Percentiles rank a stretch among this genome's conserved stretches.
Conservation (phyloP, 1,140 invertebrate species). For the Stegodyphus mimosarum region DNA sequence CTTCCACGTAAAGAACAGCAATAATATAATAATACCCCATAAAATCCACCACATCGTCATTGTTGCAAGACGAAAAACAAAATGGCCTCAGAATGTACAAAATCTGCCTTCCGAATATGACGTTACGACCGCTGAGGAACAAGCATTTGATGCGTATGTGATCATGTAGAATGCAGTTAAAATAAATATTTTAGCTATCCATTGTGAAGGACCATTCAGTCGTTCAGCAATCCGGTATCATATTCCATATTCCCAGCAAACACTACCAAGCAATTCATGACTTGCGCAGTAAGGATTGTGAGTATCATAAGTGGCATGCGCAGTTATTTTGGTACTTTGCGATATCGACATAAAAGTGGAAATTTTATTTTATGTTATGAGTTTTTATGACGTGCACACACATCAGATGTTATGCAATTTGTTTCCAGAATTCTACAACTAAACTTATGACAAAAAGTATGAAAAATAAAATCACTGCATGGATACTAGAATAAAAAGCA, state of each 20-base stretch:
- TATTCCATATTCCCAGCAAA: too few species aligned
- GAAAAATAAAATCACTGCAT: too few species aligned
- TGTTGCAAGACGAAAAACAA: slow-evolving; percentile 15
- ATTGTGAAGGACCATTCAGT: slow-evolving; percentile 12
- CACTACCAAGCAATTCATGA: too few species aligned
- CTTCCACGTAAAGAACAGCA: not conserved
- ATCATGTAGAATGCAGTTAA: slow-evolving; percentile 41
- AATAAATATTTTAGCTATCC: slow-evolving; percentile 37
- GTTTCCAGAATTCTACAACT: not conserved
- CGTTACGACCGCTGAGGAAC: slow-evolving; percentile 9
- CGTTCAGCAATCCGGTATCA: too few species aligned
- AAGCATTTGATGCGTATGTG: slow-evolving; percentile 25
- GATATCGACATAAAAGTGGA: slow-evolving; percentile 9
- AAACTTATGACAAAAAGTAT: too few species aligned
- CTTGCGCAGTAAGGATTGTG: not conserved
- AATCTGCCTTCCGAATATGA: slow-evolving; percentile 26
- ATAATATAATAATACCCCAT: slow-evolving; percentile 4
- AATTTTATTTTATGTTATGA: slow-evolving; percentile 23
- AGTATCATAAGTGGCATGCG: not conserved
- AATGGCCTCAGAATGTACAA: slow-evolving; percentile 2
- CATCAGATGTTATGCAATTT: not conserved
- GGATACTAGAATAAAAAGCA: too few species aligned
- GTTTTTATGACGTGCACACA: slow-evolving; percentile 10
- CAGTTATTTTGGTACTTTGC: slow-evolving; percentile 10
- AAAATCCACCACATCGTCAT: slow-evolving; percentile 16